Percentiles rank a stretch among this genome's conserved stretches.
phyloP scores from a whole-genome alignment of 1,140 invertebrate species.

The Drosophila murphyi region DNA sequence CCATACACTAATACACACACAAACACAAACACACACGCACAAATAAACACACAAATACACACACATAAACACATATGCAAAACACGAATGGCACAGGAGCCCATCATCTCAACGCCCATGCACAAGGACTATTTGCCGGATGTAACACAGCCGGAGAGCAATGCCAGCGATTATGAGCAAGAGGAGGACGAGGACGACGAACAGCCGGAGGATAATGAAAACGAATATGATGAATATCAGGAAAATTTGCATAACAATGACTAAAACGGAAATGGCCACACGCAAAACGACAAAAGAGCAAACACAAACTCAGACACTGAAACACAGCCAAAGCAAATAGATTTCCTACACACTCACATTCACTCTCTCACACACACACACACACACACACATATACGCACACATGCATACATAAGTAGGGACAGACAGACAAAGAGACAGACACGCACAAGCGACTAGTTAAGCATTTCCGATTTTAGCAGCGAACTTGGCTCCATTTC shows the following conservation, averaged over 20 bases:
- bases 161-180: conserved; percentile 82
- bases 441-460: conserved; percentile 55
- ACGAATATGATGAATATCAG: conserved; percentile 85
- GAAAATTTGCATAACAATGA: conserved; percentile 84
- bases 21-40: conserved; percentile 36
- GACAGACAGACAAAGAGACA: conserved; percentile 18
- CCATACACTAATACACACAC: conserved; percentile 64
- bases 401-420: conserved; percentile 16
- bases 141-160: conserved; percentile 82
- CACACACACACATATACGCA: conserved; percentile 15
- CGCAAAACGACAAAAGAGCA: conserved; percentile 46
- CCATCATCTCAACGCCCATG: conserved; percentile 82
- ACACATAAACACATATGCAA: conserved; percentile 24
- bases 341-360: conserved; percentile 22
- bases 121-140: conserved; percentile 84
- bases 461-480: conserved; percentile 81
- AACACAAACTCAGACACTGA: conserved; percentile 49
- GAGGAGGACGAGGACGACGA: conserved; percentile 84
- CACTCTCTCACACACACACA: conserved; percentile 3
- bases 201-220: conserved; percentile 80
- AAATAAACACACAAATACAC: conserved; percentile 19
- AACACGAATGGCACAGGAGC: conserved; percentile 66
- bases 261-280: conserved; percentile 66
- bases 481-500: conserved; percentile 54
- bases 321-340: conserved; percentile 60